Conservation (phyloP, 2,797 vertebrate species). For the Garrulus glandarius region DNA sequence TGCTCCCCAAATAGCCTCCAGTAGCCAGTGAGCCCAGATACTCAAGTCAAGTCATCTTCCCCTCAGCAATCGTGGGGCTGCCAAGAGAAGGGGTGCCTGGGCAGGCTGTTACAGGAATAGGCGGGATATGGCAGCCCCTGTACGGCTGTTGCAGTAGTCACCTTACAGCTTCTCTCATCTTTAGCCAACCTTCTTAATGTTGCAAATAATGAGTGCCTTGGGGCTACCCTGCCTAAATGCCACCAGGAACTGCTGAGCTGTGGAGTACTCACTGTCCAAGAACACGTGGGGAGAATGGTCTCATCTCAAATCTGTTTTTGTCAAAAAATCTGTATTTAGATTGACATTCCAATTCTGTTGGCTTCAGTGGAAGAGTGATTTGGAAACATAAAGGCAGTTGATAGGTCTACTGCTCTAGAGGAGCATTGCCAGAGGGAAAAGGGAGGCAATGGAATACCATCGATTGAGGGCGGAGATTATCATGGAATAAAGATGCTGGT, state of each 20-base stretch:
- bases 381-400: not conserved
- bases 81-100: not conserved
- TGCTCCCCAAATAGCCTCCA: not conserved
- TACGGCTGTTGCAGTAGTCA: not conserved
- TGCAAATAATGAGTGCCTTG: not conserved
- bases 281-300: accelerated
- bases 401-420: not conserved
- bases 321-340: not conserved
- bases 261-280: not conserved
- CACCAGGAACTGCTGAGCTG: not conserved
- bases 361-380: not conserved
- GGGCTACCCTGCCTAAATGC: not conserved
- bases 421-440: not conserved
- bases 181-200: not conserved
- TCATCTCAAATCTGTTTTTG: not conserved
- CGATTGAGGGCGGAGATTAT: not conserved
- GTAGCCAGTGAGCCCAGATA: not conserved
- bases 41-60: accelerated
- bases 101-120: not conserved
- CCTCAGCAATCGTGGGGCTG: accelerated
- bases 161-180: not conserved
- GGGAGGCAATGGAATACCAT: not conserved
- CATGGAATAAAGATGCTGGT: not conserved
- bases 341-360: not conserved
- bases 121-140: not conserved